Base-by-base conservation (phyloP, 2,888 invertebrate genomes). In the Ennomos erosarius region DNA sequence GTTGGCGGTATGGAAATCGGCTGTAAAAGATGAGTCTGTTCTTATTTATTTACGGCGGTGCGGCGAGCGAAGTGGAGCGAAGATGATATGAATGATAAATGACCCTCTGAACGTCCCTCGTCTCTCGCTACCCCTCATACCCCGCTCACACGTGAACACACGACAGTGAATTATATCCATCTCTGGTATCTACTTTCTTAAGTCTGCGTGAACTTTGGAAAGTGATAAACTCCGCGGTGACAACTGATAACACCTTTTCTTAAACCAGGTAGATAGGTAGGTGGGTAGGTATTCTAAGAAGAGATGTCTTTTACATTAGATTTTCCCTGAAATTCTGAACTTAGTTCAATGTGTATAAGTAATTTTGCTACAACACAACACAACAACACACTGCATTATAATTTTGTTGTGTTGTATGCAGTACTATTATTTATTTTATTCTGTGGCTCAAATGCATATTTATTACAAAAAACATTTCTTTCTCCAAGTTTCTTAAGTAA, bases 11-110 rank as follows among this genome's bases (percentile, higher is more conserved):
- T 48, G 50, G 66, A 71, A 75, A 79, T 76, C 83, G 87, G 84
- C 88, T 89, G 90, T 90, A 90, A 90, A 91, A 91, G 91, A 92
- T 91, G 91, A 89, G 87, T 88, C 90, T 91, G 91, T 92, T 90
- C 91, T 91, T 92, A 91, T 92, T 92, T 92, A 92, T 92, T 92
- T 92, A 92, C 90, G 88, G 85, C 87, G 90, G 87, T 88, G 91
- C 90, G 91, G 90, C 90, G 92, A 91, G 90, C 91, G 92, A 91
- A 92, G 91, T 92, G 90, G 92, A 92, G 92, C 92, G 91, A 91
- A 92, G 92, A 92, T 92, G 92, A 92, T 92, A 92, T 92, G 91
- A 92, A 92, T 92, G 92, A 92, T 92, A 92, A 92, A 92, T 92
- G 92, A 92, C 91, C 92, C 91, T 86, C 86, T 77, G 84, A 85